Evolutionary conservation across 2,888 invertebrate genomes (phyloP), one percentile per base, ranked within the genome.

Genomic region (Epirrita christyi): DNA sequence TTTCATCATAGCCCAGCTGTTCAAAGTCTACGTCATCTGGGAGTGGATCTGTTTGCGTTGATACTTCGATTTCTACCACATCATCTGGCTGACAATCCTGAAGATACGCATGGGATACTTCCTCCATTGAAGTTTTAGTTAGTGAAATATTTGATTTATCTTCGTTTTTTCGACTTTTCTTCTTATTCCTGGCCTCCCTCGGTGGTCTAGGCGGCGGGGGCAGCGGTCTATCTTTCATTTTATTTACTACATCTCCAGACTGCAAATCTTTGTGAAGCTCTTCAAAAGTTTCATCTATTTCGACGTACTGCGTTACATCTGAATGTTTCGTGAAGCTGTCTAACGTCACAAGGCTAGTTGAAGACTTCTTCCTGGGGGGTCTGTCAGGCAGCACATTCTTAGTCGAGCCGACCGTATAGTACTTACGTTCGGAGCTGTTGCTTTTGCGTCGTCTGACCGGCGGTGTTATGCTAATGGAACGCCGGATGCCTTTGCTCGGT

Each of bases 191-290:
- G 28, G 93, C 93, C 15, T 93, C 93, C 62, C 97, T 93, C 0
- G 97, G 96, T 36, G 97, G 97, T 56, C 97, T 92, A 1, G 97
- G 97, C 0, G 97, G 97, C 4, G 97, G 95, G 0, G 97, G 97
- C 64, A 97, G 83, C 0, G 97, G 97, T 63, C 97, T 93, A 68
- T 95, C 95, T 85, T 96, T 96, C 95, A 97, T 97, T 88, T 95
- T 96, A 72, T 94, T 95, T 1, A 97, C 93, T 41, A 96, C 93
- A 61, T 95, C 95, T 7, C 96, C 96, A 14, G 96, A 96, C 61
- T 95, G 94, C 44, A 97, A 85, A 72, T 95, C 93, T 70, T 94
- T 94, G 46, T 93, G 93, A 63, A 87, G 77, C 58, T 94, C 94
- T 71, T 94, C 94, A 64, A 93, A 92, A 1, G 90, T 88, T 63